Evolutionary conservation across 1,140 invertebrate species (phyloP), one percentile per base, ranked within the genome.

Genomic region (Leptinotarsa defecta): DNA sequence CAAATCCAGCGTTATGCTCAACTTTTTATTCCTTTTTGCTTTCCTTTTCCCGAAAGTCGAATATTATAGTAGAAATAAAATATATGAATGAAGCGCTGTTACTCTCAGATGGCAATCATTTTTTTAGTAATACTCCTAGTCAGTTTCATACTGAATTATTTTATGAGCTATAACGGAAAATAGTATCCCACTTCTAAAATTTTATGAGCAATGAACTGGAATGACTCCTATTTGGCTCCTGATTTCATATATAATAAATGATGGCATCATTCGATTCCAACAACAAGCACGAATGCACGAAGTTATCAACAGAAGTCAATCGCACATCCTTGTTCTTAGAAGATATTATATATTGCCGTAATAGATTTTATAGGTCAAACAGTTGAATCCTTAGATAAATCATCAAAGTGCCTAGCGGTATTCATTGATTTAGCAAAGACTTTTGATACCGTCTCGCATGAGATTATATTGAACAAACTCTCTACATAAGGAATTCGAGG

Each of bases 131-230:
- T 57, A 74, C 68, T 34, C 6, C 74, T 27, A 67, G 43, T 43
- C 69, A 76, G 72, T 76, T 76, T 65, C 70, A 13, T 76, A 67
- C 72, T 73, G 72, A 76, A 70, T 76, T 67, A 76, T 73, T 76
- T 76, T 73, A 76, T 73, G 70, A 76, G 72, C 70, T 65, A 70
- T 68, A 64, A 43, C 43, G 61, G 72, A 76, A 68, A 65, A 73
- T 73, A 62, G 68, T 73, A 48, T 24, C 34, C 48, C 52, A 73
- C 71, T 74, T 74, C 62, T 63, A 70, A 77, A 67, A 77, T 52
- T 73, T 77, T 77, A 74, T 70, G 71, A 57, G 68, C 76, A 70
- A 77, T 74, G 72, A 74, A 77, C 4, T 19, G 52, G 4, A 57
- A n/a, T 57, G 4, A 19, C 52, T 57, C 52, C 52, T 13, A 19